These are phyloP conservation scores for Temnothorax rugatulus DNA, from an alignment of 2,888 invertebrate genomes.

Conservation along the genomic window DNA sequence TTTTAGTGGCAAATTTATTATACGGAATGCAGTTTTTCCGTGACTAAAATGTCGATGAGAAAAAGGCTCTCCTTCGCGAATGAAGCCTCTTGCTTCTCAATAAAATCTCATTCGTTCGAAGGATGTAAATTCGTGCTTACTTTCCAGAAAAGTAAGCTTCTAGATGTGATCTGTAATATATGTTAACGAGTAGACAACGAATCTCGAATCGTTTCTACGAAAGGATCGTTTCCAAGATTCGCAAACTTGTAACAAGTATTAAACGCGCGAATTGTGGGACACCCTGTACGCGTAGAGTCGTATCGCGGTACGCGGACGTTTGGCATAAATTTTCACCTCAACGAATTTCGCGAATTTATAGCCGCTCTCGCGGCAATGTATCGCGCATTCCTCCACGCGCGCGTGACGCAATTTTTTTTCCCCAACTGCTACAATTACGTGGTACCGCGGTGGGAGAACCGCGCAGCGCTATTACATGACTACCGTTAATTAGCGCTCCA, in stretches of 20 bases:
- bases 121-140: neutral
- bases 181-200: neutral
- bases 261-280: conserved; percentile 1
- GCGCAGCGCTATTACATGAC: conserved; percentile 31
- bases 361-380: conserved; percentile 30
- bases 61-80: neutral
- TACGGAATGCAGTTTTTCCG: neutral
- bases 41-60: neutral
- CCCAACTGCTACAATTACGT: conserved; percentile 28
- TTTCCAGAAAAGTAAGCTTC: neutral
- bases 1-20: conserved; percentile 17
- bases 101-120: neutral
- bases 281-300: conserved; percentile 26
- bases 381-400: conserved; percentile 41
- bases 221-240: neutral
- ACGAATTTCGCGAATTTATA: conserved; percentile 47
- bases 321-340: conserved; percentile 46
- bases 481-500: conserved; percentile 39
- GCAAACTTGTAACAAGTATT: neutral
- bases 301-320: conserved; percentile 20
- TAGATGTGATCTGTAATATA: neutral
- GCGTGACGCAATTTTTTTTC: conserved; percentile 33
- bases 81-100: neutral
- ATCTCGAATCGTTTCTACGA: neutral
- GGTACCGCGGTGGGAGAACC: conserved; percentile 2